Evolutionary conservation across 2,113 vertebrate species (phyloP), one percentile per base, ranked within the genome.

Genomic region (Centrocercus urophasianus): DNA sequence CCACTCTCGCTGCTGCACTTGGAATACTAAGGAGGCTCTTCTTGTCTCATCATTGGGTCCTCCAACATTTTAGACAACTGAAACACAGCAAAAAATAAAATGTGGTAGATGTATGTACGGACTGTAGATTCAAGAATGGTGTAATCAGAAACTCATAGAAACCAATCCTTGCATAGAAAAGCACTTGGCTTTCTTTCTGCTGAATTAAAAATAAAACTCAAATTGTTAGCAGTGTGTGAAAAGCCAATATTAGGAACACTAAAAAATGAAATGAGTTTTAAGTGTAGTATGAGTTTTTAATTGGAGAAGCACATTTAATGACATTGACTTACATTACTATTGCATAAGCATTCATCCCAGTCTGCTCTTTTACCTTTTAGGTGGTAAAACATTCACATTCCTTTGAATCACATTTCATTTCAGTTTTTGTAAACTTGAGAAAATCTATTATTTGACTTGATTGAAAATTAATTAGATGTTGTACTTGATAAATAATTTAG

Each of bases 41-140:
- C 81, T 63, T 38, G 17, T n/a, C 13, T 28, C 13, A 19, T 64
- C 11, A 4, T 64, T 45, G 8, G 38, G 25, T 32, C 18, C 36
- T 63, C 34, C 43, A 66, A 34, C 40, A 10, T 32, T 78, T 73
- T 67, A 73, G 14, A n/a, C 72, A 63, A 28, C 25, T 63, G 25
- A 69, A 67, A 83, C 7, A 32, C 14, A 48, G n/a, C 45, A 77
- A 73, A 54, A 67, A 67, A 69, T 36, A 56, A 32, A 56, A 28
- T 16, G 2, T 45, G 83, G 12, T n/a, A 42, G 24, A 18, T 69
- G 13, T 38, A 38, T 0, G 1, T 54, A 9, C 0, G 0, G 42
- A 11, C 18, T 42, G 13, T 30, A 11, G 25, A 32, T 66, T 88
- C 60, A 64, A 48, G 30, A 18, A 8, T 12, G 25, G 15, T 71